Evolutionary conservation across 1,140 invertebrate species (phyloP), one percentile per base, ranked within the genome.

Genomic region (Heliconius eleuchia): DNA sequence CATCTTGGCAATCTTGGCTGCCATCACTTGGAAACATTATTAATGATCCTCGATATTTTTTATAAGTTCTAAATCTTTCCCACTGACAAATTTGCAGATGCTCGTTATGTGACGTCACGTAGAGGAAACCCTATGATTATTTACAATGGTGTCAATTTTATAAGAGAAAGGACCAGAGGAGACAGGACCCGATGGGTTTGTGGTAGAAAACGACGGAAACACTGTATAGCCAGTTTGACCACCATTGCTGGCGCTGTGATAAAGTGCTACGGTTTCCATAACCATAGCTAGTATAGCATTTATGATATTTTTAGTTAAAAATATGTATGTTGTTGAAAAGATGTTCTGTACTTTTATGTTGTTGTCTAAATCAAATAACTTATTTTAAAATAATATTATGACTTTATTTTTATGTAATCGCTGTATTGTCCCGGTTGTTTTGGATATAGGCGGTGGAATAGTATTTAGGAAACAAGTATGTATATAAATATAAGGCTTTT

Each of bases 91-190:
- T 66, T 66, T 66, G 60, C 83, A 87, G 87, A 79, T 82, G 70
- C 82, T 37, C 73, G 75, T 0, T 88, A 82, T 72, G 87, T 90
- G 46, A 85, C 80, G 71, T 91, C 89, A 13, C 83, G 88, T 3
- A 85, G 86, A 6, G 87, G 88, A 11, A 91, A 89, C 55, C 90
- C 89, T 16, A 91, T 91, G 88, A 86, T 91, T 9, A 74, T 88
- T 9, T 84, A 88, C 79, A 82, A 88, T 23, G 89, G 88, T 39
- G 83, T 82, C 37, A 88, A 88, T 77, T 91, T 89, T 79, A 89
- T 88, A 52, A 80, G 79, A 16, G 88, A 90, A 66, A 84, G 85
- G 71, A 79, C 81, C 16, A 77, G 84, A 34, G 87, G 87, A 4
- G 70, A 76, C 5, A 76, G 79, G 9, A 87, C 84, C 3, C 79